Evolutionary conservation across 2,888 invertebrate genomes (phyloP), one percentile per base, ranked within the genome.

Genomic region (Drosophila birchii): DNA sequence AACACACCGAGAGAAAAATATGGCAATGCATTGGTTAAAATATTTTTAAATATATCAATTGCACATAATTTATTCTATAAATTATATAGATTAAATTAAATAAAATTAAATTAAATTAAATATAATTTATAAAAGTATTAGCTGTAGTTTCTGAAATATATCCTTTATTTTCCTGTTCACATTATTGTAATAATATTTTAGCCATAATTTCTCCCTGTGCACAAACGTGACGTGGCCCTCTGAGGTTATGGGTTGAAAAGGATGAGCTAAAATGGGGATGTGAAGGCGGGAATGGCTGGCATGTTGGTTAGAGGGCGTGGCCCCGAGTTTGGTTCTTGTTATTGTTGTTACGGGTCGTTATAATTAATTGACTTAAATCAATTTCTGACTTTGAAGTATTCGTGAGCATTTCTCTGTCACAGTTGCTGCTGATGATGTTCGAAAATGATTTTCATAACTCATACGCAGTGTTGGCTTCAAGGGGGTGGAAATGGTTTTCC

Each of bases 281-380:
- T 8, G 29, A 8, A 29, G 36, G 29, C 55, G 54, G 36, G 20
- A 53, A 18, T 36, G 41, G 29, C 23, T 38, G 53, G 14, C 32
- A 11, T 26, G 36, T 51, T 29, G 26, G 16, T 38, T 26, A 39
- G 45, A 20, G 55, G 64, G 54, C 47, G 60, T 54, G 66, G 54
- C 55, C 55, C 16, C 34, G 16, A 63, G 54, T 71, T 72, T 58
- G 77, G 49, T 70, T 80, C 34, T 57, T 66, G 57, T 43, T 61
- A 53, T 59, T 69, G 55, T 68, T 64, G 68, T 60, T 64, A 58
- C 60, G 68, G 80, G 66, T 86, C 75, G 83, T 86, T 88, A 80
- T 86, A 90, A 90, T 90, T 89, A 87, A 87, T 87, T 87, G 87
- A 79, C 90, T 90, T 87, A 80, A 89, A 87, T 90, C 87, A 87